These are phyloP conservation scores for Trichogramma pretiosum DNA, from an alignment of 1,140 invertebrate species.

Conservation along the genomic window DNA sequence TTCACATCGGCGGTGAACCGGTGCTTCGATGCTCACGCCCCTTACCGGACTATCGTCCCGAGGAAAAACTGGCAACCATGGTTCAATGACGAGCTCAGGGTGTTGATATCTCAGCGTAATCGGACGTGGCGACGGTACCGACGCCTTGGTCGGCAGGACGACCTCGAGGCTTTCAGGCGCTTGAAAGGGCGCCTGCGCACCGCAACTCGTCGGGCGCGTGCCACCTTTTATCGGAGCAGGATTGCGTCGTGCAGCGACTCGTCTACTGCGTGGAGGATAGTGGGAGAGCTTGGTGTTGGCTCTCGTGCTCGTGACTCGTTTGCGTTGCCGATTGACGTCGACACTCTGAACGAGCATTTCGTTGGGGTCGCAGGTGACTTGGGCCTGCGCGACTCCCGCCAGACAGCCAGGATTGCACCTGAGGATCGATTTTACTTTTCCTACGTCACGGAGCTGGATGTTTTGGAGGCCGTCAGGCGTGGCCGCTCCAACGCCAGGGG, in stretches of 20 bases:
- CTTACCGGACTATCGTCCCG: background rate
- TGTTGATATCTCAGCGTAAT: background rate
- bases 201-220: too few species aligned
- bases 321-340: background rate
- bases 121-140: background rate
- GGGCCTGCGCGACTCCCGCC: background rate
- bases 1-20: background rate
- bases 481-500: background rate
- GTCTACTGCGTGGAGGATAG: background rate
- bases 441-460: background rate
- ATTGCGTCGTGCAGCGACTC: background rate
- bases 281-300: background rate
- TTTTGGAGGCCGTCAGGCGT: background rate
- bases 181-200: too few species aligned
- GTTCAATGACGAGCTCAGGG: background rate
- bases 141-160: too few species aligned
- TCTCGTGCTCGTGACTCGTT: background rate
- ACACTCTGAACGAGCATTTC: background rate
- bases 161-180: too few species aligned
- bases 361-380: background rate
- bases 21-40: background rate
- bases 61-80: background rate
- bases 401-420: background rate
- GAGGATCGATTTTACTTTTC: background rate
- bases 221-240: background rate